A percentile compares a stretch with the other conserved stretches of the same genome.
These are phyloP conservation scores for Plutomurus gul DNA, from an alignment of 1,140 invertebrate genomes.

Conservation along the genomic window DNA sequence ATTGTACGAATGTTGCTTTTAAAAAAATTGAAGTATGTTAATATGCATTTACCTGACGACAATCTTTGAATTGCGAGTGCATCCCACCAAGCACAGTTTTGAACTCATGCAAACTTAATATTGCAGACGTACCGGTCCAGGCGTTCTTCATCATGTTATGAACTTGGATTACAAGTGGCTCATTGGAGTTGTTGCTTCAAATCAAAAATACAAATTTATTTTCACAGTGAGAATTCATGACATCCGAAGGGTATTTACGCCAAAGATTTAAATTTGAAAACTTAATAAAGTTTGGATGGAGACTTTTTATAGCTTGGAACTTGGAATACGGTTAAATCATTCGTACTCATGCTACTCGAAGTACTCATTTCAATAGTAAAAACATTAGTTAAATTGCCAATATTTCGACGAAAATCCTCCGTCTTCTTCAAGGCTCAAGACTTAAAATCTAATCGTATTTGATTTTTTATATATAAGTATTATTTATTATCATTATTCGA, in stretches of 20 bases:
- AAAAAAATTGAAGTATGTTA: not conserved
- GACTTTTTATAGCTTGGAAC: too few relatives aligned
- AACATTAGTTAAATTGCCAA: too few relatives aligned
- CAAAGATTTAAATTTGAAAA: constrained; percentile 43
- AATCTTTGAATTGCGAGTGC: constrained; percentile 70
- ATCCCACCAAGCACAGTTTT: constrained; percentile 67
- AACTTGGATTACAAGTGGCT: constrained; percentile 58
- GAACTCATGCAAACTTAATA: constrained; percentile 66
- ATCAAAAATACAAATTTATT: constrained; percentile 51
- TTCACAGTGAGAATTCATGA: not conserved
- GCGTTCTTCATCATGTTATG: constrained; percentile 65
- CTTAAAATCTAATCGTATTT: too few relatives aligned
- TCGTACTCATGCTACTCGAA: too few relatives aligned
- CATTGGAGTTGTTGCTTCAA: not conserved
- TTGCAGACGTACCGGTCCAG: constrained; percentile 67
- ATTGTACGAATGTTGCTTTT: too few relatives aligned
- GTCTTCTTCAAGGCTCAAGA: too few relatives aligned
- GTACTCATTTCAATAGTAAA: too few relatives aligned
- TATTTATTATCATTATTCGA: too few relatives aligned
- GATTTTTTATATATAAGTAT: too few relatives aligned
- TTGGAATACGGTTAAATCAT: too few relatives aligned
- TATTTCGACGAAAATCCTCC: too few relatives aligned
- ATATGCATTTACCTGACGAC: constrained; percentile 60
- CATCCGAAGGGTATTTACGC: not conserved
- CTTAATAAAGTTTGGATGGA: not conserved